Conservation (phyloP, 2,888 invertebrate species). For the Hypsopygia costalis region DNA sequence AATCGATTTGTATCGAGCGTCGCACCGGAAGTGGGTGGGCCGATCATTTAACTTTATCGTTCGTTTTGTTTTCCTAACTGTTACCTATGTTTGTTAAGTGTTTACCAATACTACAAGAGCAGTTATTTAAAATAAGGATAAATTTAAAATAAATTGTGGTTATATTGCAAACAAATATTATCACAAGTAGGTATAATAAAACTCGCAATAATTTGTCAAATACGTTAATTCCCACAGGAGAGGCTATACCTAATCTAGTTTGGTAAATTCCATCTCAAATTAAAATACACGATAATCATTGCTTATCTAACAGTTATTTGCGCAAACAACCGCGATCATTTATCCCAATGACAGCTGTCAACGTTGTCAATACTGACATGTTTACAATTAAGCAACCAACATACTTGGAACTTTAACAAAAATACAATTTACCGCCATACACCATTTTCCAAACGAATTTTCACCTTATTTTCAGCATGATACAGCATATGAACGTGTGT, state of each 20-base stretch:
- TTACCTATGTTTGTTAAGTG: slow-evolving; percentile 26
- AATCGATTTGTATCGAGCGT: slow-evolving; percentile 56
- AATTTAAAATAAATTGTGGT: too few species aligned
- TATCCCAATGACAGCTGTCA: slow-evolving; percentile 74
- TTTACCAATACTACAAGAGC: slow-evolving; percentile 15
- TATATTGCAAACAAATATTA: too few species aligned
- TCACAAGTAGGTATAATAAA: neutral
- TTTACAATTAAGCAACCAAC: slow-evolving; percentile 77
- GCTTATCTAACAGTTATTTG: slow-evolving; percentile 70
- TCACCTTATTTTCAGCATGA: slow-evolving; percentile 27
- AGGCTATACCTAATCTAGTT: slow-evolving; percentile 24
- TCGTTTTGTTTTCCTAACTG: slow-evolving; percentile 52
- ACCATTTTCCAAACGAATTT: slow-evolving; percentile 32
- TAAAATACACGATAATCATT: slow-evolving; percentile 67
- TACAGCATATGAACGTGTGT: neutral
- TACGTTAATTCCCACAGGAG: slow-evolving; percentile 52
- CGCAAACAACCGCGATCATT: slow-evolving; percentile 77
- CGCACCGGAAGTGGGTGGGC: slow-evolving; percentile 66
- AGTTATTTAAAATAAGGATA: too few species aligned
- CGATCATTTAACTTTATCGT: slow-evolving; percentile 43
- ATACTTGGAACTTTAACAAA: slow-evolving; percentile 54
- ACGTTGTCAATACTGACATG: slow-evolving; percentile 68
- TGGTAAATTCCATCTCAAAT: slow-evolving; percentile 45
- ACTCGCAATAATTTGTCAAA: slow-evolving; percentile 23
- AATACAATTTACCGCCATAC: slow-evolving; percentile 37